Evolutionary conservation across 2,113 vertebrate genomes (phyloP).

Genomic region (Corythornis madagascariensis): DNA sequence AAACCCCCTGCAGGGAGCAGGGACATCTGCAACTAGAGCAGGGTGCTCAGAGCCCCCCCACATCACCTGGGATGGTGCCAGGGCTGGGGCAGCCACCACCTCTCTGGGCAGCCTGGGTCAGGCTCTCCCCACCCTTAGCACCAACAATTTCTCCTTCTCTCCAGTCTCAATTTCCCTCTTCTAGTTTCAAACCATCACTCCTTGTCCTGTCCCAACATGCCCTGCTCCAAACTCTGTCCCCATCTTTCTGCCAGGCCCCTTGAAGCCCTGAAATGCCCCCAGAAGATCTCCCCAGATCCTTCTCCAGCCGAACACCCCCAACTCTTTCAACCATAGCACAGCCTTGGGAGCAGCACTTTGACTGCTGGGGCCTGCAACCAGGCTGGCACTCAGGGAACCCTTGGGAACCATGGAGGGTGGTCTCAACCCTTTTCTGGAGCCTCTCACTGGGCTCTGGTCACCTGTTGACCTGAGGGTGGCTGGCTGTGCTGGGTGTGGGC

Average conservation of each 20-base stretch:
- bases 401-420: conserved; percentile 6
- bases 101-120: background rate
- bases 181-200: background rate
- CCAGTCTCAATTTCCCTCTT: background rate
- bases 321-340: background rate
- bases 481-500: background rate
- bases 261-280: background rate
- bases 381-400: background rate
- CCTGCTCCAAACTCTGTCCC: background rate
- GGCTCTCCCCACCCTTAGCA: background rate
- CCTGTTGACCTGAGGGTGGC: background rate
- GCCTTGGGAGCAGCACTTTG: background rate
- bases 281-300: background rate
- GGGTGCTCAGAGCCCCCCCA: background rate
- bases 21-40: background rate
- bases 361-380: background rate
- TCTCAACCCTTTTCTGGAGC: background rate
- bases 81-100: background rate
- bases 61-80: background rate
- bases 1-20: background rate
- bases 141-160: background rate
- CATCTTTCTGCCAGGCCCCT: background rate
- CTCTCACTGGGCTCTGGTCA: background rate
- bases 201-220: background rate
- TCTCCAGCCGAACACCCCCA: background rate